phyloP scores from a whole-genome alignment of 2,113 vertebrate species.

The Mesembrinibis cayennensis region DNA sequence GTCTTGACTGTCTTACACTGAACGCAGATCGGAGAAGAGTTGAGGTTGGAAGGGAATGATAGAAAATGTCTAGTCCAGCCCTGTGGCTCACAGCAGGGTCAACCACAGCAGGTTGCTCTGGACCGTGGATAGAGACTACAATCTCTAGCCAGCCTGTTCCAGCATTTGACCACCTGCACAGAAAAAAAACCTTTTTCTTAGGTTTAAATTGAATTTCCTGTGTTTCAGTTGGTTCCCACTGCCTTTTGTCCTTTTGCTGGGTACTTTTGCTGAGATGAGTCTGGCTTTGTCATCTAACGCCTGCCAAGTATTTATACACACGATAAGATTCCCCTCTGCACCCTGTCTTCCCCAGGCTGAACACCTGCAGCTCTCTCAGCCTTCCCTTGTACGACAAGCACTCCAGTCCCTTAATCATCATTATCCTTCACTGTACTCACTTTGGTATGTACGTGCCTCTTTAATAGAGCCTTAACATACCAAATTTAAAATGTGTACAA shows the following conservation, averaged over 20 bases:
- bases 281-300: not conserved
- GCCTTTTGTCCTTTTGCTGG: not conserved
- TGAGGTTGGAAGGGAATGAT: not conserved
- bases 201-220: not conserved
- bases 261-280: not conserved
- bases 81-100: not conserved
- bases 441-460: not conserved
- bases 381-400: not conserved
- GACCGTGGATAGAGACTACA: not conserved
- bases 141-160: not conserved
- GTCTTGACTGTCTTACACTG: not conserved
- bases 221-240: not conserved
- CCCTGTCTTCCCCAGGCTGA: not conserved
- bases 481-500: too few species aligned
- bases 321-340: not conserved
- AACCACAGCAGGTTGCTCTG: not conserved
- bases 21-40: not conserved
- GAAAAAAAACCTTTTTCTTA: not conserved
- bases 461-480: not conserved
- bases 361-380: not conserved
- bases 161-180: not conserved
- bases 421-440: not conserved
- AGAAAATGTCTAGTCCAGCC: not conserved
- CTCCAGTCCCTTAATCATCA: not conserved
- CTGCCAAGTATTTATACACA: not conserved